These are phyloP conservation scores for Rugalucina vietnamica DNA, from an alignment of 2,888 invertebrate genomes.

Conservation along the genomic window DNA sequence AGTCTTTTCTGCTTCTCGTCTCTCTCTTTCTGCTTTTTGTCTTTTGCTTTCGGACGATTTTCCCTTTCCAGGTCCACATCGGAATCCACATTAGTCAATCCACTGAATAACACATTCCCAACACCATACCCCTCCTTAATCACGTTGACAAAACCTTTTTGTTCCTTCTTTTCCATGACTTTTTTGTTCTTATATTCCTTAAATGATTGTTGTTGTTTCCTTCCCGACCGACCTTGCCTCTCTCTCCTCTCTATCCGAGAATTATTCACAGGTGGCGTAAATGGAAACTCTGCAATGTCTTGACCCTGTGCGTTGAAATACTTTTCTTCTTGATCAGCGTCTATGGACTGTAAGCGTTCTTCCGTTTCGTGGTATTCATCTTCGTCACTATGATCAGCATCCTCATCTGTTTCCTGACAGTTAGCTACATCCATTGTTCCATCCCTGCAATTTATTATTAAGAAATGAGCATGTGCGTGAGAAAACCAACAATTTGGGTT, in stretches of 20 bases:
- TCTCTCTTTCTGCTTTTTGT: conserved; percentile 69
- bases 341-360: conserved; percentile 60
- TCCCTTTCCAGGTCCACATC: conserved; percentile 76
- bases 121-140: conserved; percentile 74
- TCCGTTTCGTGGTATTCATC: conserved; percentile 55
- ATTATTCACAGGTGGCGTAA: conserved; percentile 71
- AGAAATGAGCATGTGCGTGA: too few species aligned
- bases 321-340: conserved; percentile 43
- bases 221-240: conserved; percentile 58
- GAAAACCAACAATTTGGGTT: too few species aligned
- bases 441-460: too few species aligned
- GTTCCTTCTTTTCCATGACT: conserved; percentile 54
- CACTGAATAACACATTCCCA: conserved; percentile 68
- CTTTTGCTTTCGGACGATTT: conserved; percentile 64
- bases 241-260: conserved; percentile 68
- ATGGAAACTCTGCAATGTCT: conserved; percentile 51
- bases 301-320: neutral
- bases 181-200: conserved; percentile 64
- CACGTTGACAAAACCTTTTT: conserved; percentile 61
- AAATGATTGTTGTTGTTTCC: conserved; percentile 43
- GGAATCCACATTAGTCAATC: conserved; percentile 74
- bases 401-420: conserved; percentile 52
- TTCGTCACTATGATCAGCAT: conserved; percentile 67
- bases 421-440: conserved; percentile 26
- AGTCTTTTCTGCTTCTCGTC: conserved; percentile 72